Evolutionary conservation across 2,888 invertebrate genomes (phyloP).

Genomic region (Caenorhabditis wallacei): DNA sequence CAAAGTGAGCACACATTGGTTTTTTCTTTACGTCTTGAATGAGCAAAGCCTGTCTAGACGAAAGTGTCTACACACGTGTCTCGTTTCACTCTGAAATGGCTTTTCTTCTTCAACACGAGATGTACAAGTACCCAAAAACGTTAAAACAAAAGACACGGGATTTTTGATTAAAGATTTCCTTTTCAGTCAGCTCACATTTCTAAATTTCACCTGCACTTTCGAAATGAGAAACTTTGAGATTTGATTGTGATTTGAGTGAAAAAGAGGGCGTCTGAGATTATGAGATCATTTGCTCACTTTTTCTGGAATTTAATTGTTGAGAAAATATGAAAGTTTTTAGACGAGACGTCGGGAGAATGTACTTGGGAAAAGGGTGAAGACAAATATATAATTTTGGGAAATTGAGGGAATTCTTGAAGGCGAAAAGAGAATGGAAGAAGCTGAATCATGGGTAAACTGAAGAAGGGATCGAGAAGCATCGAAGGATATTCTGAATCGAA

Average conservation of each 20-base stretch:
- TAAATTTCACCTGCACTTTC: constrained; percentile 5
- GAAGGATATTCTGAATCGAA: too few relatives aligned
- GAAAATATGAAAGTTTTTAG: too few relatives aligned
- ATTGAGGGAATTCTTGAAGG: too few relatives aligned
- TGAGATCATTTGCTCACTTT: neutral
- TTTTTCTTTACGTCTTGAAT: constrained; percentile 35
- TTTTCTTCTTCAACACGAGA: constrained; percentile 25
- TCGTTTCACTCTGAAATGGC: constrained; percentile 38
- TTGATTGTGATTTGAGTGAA: neutral
- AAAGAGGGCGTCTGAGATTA: neutral
- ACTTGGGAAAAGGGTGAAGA: neutral
- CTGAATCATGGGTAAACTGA: too few relatives aligned
- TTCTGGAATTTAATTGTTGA: neutral
- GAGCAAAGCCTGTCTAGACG: constrained; percentile 50
- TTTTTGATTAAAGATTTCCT: neutral
- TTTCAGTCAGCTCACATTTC: constrained; percentile 1
- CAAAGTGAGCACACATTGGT: constrained; percentile 35
- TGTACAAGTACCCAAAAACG: constrained; percentile 22
- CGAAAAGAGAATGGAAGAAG: too few relatives aligned
- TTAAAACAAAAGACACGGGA: neutral
- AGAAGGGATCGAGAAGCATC: too few relatives aligned
- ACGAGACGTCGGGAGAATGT: too few relatives aligned
- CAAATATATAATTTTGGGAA: too few relatives aligned
- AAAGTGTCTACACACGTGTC: constrained; percentile 29
- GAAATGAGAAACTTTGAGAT: neutral